Percentiles rank a stretch among this genome's conserved stretches.
Evolutionary conservation across 2,113 vertebrate genomes (phyloP).

Genomic region (Tachysurus fulvidraco): DNA sequence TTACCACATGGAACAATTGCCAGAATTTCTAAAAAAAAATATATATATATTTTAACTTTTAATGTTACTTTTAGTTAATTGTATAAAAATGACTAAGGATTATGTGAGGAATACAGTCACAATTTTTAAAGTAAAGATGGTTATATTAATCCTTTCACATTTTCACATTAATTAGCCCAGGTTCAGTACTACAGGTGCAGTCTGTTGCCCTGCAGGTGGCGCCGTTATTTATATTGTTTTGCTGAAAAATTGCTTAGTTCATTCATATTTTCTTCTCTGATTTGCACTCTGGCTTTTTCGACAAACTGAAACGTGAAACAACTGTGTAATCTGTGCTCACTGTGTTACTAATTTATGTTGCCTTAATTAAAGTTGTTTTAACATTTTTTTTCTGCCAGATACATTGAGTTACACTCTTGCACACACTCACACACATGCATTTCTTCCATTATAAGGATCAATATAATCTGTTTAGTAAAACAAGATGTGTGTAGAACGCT

Average conservation of each 20-base stretch:
- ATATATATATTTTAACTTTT: too few relatives aligned
- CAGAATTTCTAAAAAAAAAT: too few relatives aligned
- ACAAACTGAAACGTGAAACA: background rate
- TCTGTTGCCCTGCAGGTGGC: slow-evolving; percentile 64
- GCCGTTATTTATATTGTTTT: slow-evolving; percentile 8
- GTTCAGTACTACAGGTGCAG: background rate
- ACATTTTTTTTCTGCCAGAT: too few relatives aligned
- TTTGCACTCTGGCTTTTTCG: background rate
- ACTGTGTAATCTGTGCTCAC: background rate
- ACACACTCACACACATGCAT: background rate
- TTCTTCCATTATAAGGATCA: background rate
- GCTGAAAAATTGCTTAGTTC: background rate
- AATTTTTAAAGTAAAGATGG: too few relatives aligned
- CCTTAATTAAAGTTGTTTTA: background rate
- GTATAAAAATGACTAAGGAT: background rate
- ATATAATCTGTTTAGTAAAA: background rate
- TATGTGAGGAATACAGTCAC: too few relatives aligned
- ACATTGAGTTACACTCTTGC: too few relatives aligned
- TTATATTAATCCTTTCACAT: background rate
- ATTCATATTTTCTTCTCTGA: background rate
- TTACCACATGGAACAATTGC: background rate
- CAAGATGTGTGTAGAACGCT: background rate
- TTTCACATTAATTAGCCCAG: background rate
- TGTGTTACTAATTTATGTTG: background rate
- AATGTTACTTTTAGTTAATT: background rate